These are phyloP conservation scores for Spilogale gracilis DNA, from an alignment of 2,113 vertebrate genomes.

Conservation along the genomic window DNA sequence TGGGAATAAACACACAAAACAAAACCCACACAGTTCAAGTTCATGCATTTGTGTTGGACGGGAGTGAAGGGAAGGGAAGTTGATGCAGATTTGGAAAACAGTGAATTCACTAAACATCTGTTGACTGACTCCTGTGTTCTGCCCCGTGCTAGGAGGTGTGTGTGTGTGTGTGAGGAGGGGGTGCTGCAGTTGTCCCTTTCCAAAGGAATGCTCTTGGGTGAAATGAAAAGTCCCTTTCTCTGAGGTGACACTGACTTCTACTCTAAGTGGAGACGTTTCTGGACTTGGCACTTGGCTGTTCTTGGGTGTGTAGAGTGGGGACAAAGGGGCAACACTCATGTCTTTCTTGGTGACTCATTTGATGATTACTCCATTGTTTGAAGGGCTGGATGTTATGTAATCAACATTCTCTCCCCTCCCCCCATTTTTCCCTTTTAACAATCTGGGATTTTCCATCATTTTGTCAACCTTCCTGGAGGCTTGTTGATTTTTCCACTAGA, in stretches of 20 bases:
- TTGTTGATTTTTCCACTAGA: conserved; percentile 77
- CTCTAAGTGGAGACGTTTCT: conserved; percentile 52
- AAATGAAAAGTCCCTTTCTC: background rate
- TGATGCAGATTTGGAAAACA: conserved; percentile 2
- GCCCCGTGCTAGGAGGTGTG: background rate
- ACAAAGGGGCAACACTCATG: background rate
- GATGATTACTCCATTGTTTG: conserved; percentile 54
- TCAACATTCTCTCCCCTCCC: background rate
- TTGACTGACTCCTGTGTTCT: background rate
- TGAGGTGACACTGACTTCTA: background rate
- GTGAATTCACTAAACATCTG: conserved; percentile 23
- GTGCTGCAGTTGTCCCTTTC: background rate
- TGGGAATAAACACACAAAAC: conserved; percentile 35
- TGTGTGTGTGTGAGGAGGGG: background rate
- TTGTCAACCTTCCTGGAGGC: conserved; percentile 82
- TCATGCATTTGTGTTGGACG: conserved; percentile 32
- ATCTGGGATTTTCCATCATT: conserved; percentile 89
- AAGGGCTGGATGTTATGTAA: conserved; percentile 79
- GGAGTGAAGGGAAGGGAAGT: background rate
- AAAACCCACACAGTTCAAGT: conserved; percentile 34
- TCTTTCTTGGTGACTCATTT: conserved; percentile 80
- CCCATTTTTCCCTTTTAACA: background rate
- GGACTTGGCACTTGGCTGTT: background rate
- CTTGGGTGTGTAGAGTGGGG: background rate
- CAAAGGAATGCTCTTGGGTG: background rate